These are phyloP conservation scores for Pseudachorutes palmiensis DNA, from an alignment of 1,140 invertebrate species.

Conservation along the genomic window DNA sequence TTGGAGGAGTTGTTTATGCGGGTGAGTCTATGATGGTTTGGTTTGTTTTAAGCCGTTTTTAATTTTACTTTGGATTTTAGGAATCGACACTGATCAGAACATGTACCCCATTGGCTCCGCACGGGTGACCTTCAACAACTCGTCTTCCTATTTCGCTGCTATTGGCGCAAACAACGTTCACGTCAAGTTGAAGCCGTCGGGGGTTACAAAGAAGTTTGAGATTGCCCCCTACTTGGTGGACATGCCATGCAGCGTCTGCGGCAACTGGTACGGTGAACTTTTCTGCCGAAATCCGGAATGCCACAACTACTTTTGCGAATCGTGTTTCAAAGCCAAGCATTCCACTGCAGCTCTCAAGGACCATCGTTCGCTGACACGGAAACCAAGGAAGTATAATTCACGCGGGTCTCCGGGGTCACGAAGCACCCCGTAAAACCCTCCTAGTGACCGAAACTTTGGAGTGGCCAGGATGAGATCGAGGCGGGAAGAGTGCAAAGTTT, in stretches of 20 bases:
- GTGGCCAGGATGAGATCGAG: no score
- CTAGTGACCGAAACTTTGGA: no score
- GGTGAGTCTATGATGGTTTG: constrained; percentile 46
- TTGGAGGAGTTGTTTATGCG: constrained; percentile 87
- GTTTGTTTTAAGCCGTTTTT: neutral
- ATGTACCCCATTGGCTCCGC: constrained; percentile 98
- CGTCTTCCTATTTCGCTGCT: constrained; percentile 84
- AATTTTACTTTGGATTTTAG: constrained; percentile 45
- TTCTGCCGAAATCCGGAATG: constrained; percentile 83
- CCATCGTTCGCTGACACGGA: constrained; percentile 23
- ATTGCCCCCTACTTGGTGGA: constrained; percentile 96
- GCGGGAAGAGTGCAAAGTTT: no score
- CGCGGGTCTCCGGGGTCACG: neutral
- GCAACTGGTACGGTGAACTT: constrained; percentile 83
- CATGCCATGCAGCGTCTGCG: constrained; percentile 79
- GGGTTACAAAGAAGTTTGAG: constrained; percentile 95
- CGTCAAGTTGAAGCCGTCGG: constrained; percentile 74
- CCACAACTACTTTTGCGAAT: constrained; percentile 86
- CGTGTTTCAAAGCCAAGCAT: constrained; percentile 84
- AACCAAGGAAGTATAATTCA: neutral
- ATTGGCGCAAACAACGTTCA: constrained; percentile 90
- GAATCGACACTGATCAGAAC: constrained; percentile 94
- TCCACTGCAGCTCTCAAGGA: constrained; percentile 45
- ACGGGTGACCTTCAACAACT: constrained; percentile 85
- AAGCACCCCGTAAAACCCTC: no score